Evolutionary conservation across 1,140 invertebrate genomes (phyloP).

Genomic region (Potamilus streckersoni): DNA sequence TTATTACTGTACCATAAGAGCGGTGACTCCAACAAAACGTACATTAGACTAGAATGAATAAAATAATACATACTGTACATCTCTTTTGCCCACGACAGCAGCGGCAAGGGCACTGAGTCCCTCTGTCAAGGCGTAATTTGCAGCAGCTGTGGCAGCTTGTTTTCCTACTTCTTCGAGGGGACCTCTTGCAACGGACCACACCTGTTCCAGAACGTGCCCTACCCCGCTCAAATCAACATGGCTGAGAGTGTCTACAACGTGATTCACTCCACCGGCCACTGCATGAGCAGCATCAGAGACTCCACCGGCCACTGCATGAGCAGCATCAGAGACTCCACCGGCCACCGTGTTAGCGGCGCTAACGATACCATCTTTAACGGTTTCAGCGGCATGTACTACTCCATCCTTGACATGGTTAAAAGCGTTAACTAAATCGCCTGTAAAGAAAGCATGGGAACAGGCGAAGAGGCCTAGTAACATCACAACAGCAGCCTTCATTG

Average conservation of each 20-base stretch:
- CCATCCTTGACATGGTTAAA: not conserved
- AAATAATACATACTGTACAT: slow-evolving; percentile 6
- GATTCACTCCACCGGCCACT: slow-evolving; percentile 1
- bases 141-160: slow-evolving; percentile 7
- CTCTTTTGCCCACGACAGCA: slow-evolving; percentile 14
- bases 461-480: too few species aligned
- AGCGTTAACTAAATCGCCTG: not conserved
- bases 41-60: too few species aligned
- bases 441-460: too few species aligned
- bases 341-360: slow-evolving; percentile 12
- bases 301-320: slow-evolving; percentile 12
- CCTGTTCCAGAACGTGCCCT: slow-evolving; percentile 3
- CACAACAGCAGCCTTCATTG: too few species aligned
- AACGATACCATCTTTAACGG: slow-evolving; percentile 13
- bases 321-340: slow-evolving; percentile 10
- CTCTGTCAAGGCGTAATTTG: slow-evolving; percentile 5
- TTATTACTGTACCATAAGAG: too few species aligned
- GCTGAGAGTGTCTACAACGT: slow-evolving; percentile 3
- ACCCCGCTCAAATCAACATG: not conserved
- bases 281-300: slow-evolving; percentile 6
- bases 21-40: too few species aligned
- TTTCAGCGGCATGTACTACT: slow-evolving; percentile 2
- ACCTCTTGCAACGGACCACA: slow-evolving; percentile 21
- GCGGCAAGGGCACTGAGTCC: slow-evolving; percentile 13
- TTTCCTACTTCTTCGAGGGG: slow-evolving; percentile 15